phyloP scores from a whole-genome alignment of 2,113 vertebrate genomes.

The Apteryx mantelli region DNA sequence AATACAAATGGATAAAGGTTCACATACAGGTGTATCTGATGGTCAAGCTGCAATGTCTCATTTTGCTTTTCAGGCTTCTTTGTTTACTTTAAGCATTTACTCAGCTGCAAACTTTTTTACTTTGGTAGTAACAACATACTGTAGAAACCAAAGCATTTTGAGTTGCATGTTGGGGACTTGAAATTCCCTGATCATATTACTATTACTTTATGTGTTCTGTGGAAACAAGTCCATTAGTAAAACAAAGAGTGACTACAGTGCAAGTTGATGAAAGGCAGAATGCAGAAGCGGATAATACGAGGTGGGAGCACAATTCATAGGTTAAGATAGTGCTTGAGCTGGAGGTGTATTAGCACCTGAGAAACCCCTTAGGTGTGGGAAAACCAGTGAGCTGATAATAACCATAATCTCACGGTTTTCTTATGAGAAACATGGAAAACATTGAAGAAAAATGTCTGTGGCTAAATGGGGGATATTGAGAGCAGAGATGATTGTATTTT shows the following conservation, averaged over 20 bases:
- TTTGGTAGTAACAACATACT: background rate
- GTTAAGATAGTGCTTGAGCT: background rate
- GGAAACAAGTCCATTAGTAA: constrained; percentile 36
- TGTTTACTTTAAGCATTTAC: background rate
- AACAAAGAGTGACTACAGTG: background rate
- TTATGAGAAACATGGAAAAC: background rate
- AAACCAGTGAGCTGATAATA: background rate
- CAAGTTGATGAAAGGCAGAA: background rate
- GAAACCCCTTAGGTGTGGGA: background rate
- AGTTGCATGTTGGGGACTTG: constrained; percentile 45
- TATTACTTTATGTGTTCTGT: background rate
- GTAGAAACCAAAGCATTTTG: background rate
- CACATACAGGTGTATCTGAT: background rate
- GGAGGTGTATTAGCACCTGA: background rate
- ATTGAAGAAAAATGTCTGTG: background rate
- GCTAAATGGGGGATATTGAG: background rate
- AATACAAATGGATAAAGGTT: background rate
- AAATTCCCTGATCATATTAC: constrained; percentile 64
- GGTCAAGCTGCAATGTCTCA: background rate
- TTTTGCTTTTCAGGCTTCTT: background rate
- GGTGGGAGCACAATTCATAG: background rate
- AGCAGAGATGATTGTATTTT: background rate
- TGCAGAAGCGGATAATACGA: background rate
- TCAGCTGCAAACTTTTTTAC: background rate
- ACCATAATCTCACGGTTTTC: background rate